Percentiles rank a stretch among this genome's conserved stretches.
Evolutionary conservation across 1,140 invertebrate species (phyloP).

Genomic region (Chlorops oryzae): DNA sequence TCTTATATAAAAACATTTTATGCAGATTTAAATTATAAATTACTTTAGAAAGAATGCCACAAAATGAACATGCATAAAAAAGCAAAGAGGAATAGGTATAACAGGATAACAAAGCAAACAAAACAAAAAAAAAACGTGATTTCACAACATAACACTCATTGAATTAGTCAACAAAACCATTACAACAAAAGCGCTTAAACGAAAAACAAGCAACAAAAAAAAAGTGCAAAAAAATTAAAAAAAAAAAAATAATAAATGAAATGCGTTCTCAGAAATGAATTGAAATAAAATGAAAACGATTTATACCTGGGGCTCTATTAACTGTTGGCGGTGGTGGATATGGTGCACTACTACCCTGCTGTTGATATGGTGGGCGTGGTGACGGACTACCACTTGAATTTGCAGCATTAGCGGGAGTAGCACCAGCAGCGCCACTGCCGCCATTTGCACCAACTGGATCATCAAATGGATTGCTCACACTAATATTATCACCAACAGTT

Average conservation of each 20-base stretch:
- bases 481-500: conserved; percentile 63
- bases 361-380: conserved; percentile 43
- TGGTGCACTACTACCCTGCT: conserved; percentile 39
- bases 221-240: conserved; percentile 23
- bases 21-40: too few relatives aligned
- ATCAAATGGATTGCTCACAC: conserved; percentile 76
- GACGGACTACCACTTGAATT: conserved; percentile 37
- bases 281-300: conserved; percentile 17
- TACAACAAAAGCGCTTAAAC: too few relatives aligned
- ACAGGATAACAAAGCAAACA: too few relatives aligned
- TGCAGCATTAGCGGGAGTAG: conserved; percentile 35
- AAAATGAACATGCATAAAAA: too few relatives aligned
- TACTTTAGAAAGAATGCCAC: too few relatives aligned
- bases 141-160: too few relatives aligned
- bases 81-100: too few relatives aligned
- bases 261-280: too few relatives aligned
- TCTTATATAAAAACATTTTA: too few relatives aligned
- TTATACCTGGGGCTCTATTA: conserved; percentile 48
- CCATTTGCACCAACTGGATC: conserved; percentile 54
- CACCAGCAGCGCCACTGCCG: conserved; percentile 22
- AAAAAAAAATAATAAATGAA: not conserved
- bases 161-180: too few relatives aligned
- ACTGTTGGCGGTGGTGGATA: conserved; percentile 49
- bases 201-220: conserved; percentile 11
- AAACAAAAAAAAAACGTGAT: too few relatives aligned